Conservation (phyloP, 2,113 vertebrate genomes). For the Carassius carassius region DNA sequence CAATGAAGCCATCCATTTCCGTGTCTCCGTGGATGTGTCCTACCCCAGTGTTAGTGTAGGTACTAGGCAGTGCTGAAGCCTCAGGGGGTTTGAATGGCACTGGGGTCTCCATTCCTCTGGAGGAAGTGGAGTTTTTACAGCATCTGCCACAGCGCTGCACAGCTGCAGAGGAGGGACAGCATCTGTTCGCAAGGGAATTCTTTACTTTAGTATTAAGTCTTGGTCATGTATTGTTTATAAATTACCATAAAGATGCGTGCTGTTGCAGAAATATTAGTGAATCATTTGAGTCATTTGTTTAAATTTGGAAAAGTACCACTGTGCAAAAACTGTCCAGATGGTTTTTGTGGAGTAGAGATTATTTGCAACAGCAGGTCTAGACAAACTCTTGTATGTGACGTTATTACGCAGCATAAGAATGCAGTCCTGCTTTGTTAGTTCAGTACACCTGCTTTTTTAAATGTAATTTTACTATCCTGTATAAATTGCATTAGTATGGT, state of each 20-base stretch:
- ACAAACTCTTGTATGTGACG: background rate
- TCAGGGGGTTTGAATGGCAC: conserved; percentile 37
- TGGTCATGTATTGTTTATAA: conserved; percentile 56
- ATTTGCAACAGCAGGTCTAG: background rate
- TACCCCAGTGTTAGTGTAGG: conserved; percentile 19
- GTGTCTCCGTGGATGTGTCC: conserved; percentile 15
- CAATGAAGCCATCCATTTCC: background rate
- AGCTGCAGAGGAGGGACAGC: conserved; percentile 55
- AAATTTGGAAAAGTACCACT: conserved; percentile 48
- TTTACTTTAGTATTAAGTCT: conserved; percentile 42
- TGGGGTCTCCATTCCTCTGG: conserved; percentile 37
- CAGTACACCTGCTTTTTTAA: background rate
- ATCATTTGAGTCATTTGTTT: conserved; percentile 54
- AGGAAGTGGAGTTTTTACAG: conserved; percentile 46
- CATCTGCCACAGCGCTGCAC: conserved; percentile 51
- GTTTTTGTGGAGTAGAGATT: conserved; percentile 26
- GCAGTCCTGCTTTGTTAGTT: background rate
- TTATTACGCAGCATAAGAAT: background rate
- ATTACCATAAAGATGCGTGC: conserved; percentile 45
- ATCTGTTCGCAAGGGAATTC: conserved; percentile 53
- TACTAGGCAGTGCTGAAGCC: conserved; percentile 2
- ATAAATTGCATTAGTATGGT: background rate
- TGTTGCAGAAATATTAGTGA: conserved; percentile 49
- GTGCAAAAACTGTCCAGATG: conserved; percentile 31
- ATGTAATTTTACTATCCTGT: background rate